Evolutionary conservation across 2,113 vertebrate species (phyloP), one percentile per base, ranked within the genome.

Genomic region (Centropristis striata): DNA sequence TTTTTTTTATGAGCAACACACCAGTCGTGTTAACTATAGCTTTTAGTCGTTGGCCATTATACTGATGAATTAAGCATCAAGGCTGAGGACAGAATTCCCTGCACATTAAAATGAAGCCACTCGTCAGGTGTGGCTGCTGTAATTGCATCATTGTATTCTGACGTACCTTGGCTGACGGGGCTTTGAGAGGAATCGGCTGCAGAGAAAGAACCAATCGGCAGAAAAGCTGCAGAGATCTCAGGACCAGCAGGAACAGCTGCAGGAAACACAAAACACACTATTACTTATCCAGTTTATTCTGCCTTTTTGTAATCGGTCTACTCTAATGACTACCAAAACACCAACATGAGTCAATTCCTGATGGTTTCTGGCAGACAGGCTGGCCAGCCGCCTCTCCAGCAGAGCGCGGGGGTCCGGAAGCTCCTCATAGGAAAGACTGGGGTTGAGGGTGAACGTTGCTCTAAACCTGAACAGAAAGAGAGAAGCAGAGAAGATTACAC

Each of bases 341-440:
- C 98, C 91, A 85, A 99, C 98, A 5, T 96, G 95, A 64, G 97
- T 97, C 95, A 99, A 92, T 77, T 99, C 98, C 71, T 97, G 93
- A 4, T 96, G 95, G 85, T 96, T 91, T 54, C 84, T 93, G 0
- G 92, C 96, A 11, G 97, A 95, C 2, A 96, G 95, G 80, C 96
- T 90, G 4, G 95, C 96, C 41, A 99, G 95, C 18, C 97, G 95
- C 41, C 92, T 94, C 88, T 96, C 96, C 86, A 99, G 78, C 0
- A 96, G 90, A 0, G 75, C 86, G 60, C 84, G 89, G 41, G 96
- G 91, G n/a, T 85, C n/a, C 1, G 91, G 91, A 21, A 28, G 55
- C 58, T 95, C 94, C 27, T 92, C 95, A 81, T 41, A 66, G 10
- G 95, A 93, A 54, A 99, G 96, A 21, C 95, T 94, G 0, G 92